phyloP scores from a whole-genome alignment of 1,140 invertebrate species.

The Leptinotarsa texana region DNA sequence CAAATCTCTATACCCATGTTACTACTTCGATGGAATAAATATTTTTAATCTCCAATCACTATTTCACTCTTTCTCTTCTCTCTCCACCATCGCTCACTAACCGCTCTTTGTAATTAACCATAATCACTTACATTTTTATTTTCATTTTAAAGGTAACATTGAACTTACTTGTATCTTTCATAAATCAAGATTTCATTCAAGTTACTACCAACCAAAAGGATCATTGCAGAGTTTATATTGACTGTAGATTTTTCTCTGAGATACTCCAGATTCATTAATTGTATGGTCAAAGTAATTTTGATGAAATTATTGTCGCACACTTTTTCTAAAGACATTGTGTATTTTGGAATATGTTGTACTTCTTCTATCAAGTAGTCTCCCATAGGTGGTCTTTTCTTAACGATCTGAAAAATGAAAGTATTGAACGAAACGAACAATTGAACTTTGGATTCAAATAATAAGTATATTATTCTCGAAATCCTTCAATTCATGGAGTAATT shows the following conservation, averaged over 20 bases:
- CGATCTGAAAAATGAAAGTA: slow-evolving; percentile 39
- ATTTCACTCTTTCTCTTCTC: too few relatives aligned
- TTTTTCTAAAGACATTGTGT: slow-evolving; percentile 36
- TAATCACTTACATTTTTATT: too few relatives aligned
- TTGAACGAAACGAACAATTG: too few relatives aligned
- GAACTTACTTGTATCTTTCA: slow-evolving; percentile 47
- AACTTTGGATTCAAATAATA: too few relatives aligned
- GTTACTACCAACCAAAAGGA: slow-evolving; percentile 46
- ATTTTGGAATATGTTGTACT: slow-evolving; percentile 44
- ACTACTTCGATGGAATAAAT: too few relatives aligned
- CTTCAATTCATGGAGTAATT: neutral
- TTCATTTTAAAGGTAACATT: too few relatives aligned
- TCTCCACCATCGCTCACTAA: too few relatives aligned
- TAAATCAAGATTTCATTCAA: slow-evolving; percentile 46
- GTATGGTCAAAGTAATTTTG: slow-evolving; percentile 34
- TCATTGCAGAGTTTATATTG: slow-evolving; percentile 42
- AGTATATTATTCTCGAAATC: too few relatives aligned
- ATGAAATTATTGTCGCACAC: neutral
- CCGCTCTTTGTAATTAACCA: too few relatives aligned
- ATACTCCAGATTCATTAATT: slow-evolving; percentile 36
- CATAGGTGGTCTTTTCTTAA: slow-evolving; percentile 47
- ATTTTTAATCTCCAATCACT: too few relatives aligned
- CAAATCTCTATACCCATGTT: too few relatives aligned
- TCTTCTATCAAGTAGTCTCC: slow-evolving; percentile 47
- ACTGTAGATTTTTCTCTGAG: slow-evolving; percentile 39